phyloP scores from a whole-genome alignment of 1,140 invertebrate species.

The Temnothorax longispinosus region DNA sequence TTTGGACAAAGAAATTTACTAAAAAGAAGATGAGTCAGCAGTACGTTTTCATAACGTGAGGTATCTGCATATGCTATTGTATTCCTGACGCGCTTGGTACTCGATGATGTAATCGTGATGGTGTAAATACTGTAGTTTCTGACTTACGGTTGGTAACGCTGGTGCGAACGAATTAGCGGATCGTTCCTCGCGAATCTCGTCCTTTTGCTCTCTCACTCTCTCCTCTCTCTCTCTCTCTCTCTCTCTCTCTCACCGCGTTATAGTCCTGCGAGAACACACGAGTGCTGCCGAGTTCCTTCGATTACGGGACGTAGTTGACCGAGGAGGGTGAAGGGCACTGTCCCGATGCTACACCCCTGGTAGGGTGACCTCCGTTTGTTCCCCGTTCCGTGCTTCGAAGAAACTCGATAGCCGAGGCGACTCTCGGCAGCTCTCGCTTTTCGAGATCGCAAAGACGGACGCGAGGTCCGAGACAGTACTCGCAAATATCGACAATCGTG shows the following conservation, averaged over 20 bases:
- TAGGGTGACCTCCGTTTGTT: conserved; percentile 66
- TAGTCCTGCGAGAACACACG: conserved; percentile 61
- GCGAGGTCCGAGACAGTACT: neutral
- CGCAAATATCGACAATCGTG: conserved; percentile 8
- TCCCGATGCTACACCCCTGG: conserved; percentile 62
- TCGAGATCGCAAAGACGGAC: conserved; percentile 41
- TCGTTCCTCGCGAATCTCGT: conserved; percentile 44
- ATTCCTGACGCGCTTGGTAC: neutral
- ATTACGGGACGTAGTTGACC: conserved; percentile 61
- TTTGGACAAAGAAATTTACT: neutral
- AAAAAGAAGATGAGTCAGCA: neutral
- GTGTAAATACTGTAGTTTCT: conserved; percentile 20
- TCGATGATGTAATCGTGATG: conserved; percentile 35
- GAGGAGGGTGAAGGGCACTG: conserved; percentile 66
- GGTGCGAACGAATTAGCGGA: conserved; percentile 50
- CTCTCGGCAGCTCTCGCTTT: conserved; percentile 42
- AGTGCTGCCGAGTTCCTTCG: conserved; percentile 64
- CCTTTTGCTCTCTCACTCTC: conserved; percentile 10
- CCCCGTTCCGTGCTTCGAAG: conserved; percentile 56
- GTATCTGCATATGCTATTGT: neutral
- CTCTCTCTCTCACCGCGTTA: conserved; percentile 26
- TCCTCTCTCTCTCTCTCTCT: conserved; percentile 21
- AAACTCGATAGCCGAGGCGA: conserved; percentile 56
- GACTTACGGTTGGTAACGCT: conserved; percentile 40
- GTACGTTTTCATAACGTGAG: neutral